Evolutionary conservation across 2,113 vertebrate genomes (phyloP), one percentile per base, ranked within the genome.

Genomic region (Brachionichthys hirsutus): DNA sequence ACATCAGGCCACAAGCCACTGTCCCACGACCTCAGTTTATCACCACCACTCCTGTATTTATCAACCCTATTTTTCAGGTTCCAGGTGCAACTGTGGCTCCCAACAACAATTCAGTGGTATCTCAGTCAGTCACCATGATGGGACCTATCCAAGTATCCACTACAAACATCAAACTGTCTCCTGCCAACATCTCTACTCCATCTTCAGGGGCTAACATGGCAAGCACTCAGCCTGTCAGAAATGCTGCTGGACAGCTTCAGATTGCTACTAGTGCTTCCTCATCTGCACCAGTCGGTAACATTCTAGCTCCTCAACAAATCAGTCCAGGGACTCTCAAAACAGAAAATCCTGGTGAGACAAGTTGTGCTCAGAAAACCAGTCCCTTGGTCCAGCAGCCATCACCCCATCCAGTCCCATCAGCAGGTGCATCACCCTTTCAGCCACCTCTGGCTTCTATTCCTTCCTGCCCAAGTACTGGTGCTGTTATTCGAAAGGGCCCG

Each of bases 1-100:
- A 89, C 83, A 90, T 78, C 86, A 72, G 86, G 5, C 87, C 87
- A 50, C 87, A 94, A 81, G 83, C 90, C 0, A 69, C 91, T 4
- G 72, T 70, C 3, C 22, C 93, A 9, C 90, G 94, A 50, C 83
- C 89, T 1, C 96, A 98, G 74, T 96, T 95, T 43, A 95, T 97
- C 43, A 93, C 95, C 46, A 94, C 94, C 9, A 75, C 87, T 34
- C 94, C 97, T 0, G 93, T 99, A 54, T 98, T 97, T 82, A 94
- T 97, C 68, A 97, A 95, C 1, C 94, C 94, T 12, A 94, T 96
- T 81, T 95, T 98, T 79, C 95, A 99, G 75, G 94, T 95, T 42
- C 85, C 90, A 1, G 63, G 79, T 61, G 54, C 83, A 9, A 77
- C 90, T 48, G 82, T 87, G 40, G 66, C 89, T 16, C 82, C 89